Evolutionary conservation across 1,140 invertebrate species (phyloP).

Genomic region (Myzus persicae): DNA sequence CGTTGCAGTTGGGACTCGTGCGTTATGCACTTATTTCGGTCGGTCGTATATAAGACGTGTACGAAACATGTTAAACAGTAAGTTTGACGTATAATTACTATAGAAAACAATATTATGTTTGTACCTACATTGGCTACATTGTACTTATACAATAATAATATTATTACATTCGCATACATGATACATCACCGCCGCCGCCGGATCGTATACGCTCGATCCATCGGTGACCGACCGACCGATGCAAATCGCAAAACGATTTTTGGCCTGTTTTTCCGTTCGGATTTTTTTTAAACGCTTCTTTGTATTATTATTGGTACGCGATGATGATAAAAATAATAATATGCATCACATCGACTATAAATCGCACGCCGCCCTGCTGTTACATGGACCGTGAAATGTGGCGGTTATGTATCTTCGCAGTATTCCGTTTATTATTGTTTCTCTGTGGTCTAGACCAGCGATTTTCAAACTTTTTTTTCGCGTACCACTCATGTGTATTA

Average conservation of each 20-base stretch:
- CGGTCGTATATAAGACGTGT: not conserved
- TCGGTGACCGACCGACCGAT: not conserved
- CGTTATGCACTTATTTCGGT: not conserved
- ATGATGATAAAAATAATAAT: not conserved
- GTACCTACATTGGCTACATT: too few relatives aligned
- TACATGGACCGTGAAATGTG: not conserved
- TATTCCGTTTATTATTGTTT: not conserved
- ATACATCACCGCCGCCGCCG: not conserved
- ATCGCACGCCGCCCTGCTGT: not conserved
- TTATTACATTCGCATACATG: not conserved
- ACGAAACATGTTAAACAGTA: not conserved
- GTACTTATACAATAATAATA: not conserved
- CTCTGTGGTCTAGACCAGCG: not conserved
- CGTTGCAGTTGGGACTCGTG: not conserved
- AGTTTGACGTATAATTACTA: not conserved
- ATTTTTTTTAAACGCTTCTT: not conserved
- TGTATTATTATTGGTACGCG: not conserved
- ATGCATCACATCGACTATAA: not conserved
- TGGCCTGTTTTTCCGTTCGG: not conserved
- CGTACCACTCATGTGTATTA: too few relatives aligned
- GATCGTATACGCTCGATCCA: not conserved
- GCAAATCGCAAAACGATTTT: constrained; percentile 16
- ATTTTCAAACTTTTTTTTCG: too few relatives aligned
- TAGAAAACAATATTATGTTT: not conserved
- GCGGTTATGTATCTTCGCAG: not conserved